phyloP scores from a whole-genome alignment of 1,140 invertebrate genomes.

The Ladona fulva region DNA sequence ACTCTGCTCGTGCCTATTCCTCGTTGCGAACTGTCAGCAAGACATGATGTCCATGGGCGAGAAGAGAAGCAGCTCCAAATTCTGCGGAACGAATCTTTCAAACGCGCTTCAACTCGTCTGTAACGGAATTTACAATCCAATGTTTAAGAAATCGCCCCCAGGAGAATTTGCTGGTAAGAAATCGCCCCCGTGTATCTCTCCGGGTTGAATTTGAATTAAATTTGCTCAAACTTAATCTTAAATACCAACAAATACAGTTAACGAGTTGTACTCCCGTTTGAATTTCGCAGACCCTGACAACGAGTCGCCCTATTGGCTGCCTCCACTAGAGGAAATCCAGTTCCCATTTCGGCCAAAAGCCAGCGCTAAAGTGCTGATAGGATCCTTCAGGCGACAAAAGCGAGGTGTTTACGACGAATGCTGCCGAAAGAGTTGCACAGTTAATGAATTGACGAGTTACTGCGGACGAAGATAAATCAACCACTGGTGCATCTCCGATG shows the following conservation, averaged over 20 bases:
- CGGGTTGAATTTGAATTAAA: neutral
- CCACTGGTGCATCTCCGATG: no score
- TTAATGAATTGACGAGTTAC: conserved; percentile 36
- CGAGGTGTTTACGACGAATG: conserved; percentile 41
- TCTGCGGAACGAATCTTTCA: conserved; percentile 35
- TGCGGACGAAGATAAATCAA: conserved; percentile 28
- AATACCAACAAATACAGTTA: neutral
- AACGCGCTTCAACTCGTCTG: conserved; percentile 34
- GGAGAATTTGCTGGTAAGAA: neutral
- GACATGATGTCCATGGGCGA: conserved; percentile 19
- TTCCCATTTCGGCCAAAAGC: conserved; percentile 30
- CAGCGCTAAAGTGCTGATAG: conserved; percentile 34
- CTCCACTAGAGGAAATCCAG: neutral
- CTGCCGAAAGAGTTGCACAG: conserved; percentile 36
- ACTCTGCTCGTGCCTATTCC: conserved; percentile 16
- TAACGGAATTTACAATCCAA: conserved; percentile 30
- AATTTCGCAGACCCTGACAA: neutral
- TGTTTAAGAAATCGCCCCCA: neutral
- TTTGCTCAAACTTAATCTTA: neutral
- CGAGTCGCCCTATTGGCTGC: neutral
- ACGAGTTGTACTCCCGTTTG: no score
- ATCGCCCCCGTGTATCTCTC: neutral
- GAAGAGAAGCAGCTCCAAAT: conserved; percentile 21
- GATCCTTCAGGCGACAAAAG: conserved; percentile 28
- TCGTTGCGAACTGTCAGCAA: conserved; percentile 29